A percentile compares a stretch with the other conserved stretches of the same genome.
Evolutionary conservation across 2,888 invertebrate genomes (phyloP).

Genomic region (Ophraella communa): DNA sequence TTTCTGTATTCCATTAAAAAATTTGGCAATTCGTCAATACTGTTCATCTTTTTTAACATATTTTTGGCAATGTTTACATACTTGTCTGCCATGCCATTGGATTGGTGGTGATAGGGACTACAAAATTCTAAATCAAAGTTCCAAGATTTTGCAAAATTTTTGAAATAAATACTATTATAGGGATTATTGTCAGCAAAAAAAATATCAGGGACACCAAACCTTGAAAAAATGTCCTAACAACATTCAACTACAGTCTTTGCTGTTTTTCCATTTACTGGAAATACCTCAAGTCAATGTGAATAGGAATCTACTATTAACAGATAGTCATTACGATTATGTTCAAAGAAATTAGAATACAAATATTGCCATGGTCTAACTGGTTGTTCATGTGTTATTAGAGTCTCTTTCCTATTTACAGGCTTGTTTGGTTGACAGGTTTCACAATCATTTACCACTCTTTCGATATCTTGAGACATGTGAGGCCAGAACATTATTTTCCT

Average conservation of each 20-base stretch:
- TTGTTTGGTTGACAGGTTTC: neutral
- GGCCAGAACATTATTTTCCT: too few species aligned
- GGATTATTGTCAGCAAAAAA: neutral
- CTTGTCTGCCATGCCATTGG: neutral
- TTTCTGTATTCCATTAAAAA: too few species aligned
- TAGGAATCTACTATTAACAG: too few species aligned
- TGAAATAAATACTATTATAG: neutral
- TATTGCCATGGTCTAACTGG: neutral
- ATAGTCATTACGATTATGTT: too few species aligned
- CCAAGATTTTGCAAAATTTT: neutral
- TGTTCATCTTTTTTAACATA: neutral
- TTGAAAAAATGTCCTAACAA: neutral
- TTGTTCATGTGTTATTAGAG: neutral
- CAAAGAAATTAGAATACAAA: too few species aligned
- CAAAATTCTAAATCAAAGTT: too few species aligned
- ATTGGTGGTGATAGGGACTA: neutral
- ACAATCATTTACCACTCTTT: too few species aligned
- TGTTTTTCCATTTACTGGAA: neutral
- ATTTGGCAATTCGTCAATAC: neutral
- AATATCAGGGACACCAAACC: neutral
- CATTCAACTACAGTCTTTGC: neutral
- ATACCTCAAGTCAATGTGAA: too few species aligned
- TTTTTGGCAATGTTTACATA: neutral
- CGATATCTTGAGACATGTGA: too few species aligned
- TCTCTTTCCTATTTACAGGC: neutral